These are phyloP conservation scores for Bolborhynchus lineola DNA, from an alignment of 2,113 vertebrate genomes.

Conservation along the genomic window DNA sequence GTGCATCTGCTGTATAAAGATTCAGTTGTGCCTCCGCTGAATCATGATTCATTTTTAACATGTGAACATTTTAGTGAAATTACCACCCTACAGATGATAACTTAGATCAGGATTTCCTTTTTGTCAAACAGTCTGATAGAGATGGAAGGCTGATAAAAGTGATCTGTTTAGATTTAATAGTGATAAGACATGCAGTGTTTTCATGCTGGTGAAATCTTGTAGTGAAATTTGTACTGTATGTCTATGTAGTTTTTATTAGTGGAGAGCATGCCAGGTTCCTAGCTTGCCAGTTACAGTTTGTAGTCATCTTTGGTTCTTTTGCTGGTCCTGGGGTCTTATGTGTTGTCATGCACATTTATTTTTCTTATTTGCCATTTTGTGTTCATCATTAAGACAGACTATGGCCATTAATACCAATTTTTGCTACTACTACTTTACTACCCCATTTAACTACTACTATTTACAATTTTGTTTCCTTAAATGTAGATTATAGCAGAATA, in stretches of 20 bases:
- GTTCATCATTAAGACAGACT: neutral
- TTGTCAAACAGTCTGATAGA: neutral
- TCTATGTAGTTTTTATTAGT: neutral
- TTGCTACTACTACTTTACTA: neutral
- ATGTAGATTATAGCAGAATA: neutral
- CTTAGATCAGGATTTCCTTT: neutral
- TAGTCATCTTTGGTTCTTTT: neutral
- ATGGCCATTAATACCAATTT: neutral
- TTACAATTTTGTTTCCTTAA: neutral
- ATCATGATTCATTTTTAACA: neutral
- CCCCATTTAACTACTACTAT: neutral
- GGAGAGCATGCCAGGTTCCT: neutral
- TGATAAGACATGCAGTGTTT: neutral
- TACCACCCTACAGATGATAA: neutral
- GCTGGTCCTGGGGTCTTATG: neutral
- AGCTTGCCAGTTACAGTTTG: neutral
- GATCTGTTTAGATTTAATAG: neutral
- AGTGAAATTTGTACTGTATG: neutral
- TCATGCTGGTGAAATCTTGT: neutral
- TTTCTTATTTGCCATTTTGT: neutral
- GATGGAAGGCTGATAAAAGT: neutral
- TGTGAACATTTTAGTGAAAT: neutral
- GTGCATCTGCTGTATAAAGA: neutral
- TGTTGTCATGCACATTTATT: neutral
- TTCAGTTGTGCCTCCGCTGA: neutral